Evolutionary conservation across 2,113 vertebrate species (phyloP).

Genomic region (Romanogobio albipinnatus): DNA sequence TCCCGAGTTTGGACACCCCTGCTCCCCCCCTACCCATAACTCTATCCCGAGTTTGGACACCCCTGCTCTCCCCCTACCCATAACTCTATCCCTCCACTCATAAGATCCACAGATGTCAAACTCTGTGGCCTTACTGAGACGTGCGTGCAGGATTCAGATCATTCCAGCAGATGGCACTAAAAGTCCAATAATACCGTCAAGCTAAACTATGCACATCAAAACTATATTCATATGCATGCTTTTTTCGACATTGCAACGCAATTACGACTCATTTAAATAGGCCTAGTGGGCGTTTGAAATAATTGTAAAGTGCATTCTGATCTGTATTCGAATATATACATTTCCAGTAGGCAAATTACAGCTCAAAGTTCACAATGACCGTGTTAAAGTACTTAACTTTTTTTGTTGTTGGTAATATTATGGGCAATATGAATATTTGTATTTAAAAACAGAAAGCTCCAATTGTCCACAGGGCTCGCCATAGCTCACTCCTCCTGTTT

Average conservation of each 20-base stretch:
- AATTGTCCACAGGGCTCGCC: neutral
- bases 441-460: neutral
- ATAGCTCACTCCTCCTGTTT: slow-evolving; percentile 4
- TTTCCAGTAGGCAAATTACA: neutral
- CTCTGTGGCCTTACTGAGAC: neutral
- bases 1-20: no score
- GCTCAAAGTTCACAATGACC: neutral
- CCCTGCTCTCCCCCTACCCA: no score
- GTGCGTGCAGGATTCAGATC: neutral
- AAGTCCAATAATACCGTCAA: neutral
- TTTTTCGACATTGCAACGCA: neutral
- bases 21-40: no score
- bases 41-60: no score
- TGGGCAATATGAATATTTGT: neutral
- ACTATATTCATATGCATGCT: neutral
- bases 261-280: neutral
- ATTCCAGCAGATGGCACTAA: slow-evolving; percentile 11
- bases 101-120: no score
- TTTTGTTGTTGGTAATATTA: neutral
- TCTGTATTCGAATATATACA: neutral
- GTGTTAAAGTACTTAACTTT: neutral
- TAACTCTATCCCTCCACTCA: no score
- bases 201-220: neutral
- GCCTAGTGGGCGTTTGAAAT: neutral
- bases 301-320: neutral